Conservation (phyloP, 2,113 vertebrate species). For the Deroptyus accipitrinus region DNA sequence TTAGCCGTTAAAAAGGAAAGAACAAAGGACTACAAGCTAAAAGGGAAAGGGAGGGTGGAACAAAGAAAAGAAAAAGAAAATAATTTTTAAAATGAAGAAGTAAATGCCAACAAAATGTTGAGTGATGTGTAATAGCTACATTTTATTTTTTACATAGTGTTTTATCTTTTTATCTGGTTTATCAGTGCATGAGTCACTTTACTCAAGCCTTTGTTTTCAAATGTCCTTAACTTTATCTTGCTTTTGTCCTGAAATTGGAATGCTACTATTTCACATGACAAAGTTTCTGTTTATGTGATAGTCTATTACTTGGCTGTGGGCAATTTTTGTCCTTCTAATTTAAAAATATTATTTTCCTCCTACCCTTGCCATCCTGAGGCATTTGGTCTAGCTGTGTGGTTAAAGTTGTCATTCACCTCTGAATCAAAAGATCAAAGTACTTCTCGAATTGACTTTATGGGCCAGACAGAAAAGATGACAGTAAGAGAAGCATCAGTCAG, state of each 20-base stretch:
- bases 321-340: conserved; percentile 55
- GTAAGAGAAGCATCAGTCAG: conserved; percentile 8
- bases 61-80: conserved; percentile 13
- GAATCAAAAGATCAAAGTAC: conserved; percentile 42
- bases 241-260: conserved; percentile 51
- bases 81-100: background rate
- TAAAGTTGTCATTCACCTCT: conserved; percentile 48
- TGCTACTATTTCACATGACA: conserved; percentile 26
- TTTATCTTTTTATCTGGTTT: conserved; percentile 50
- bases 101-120: background rate
- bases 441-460: background rate
- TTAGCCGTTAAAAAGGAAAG: conserved; percentile 37
- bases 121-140: background rate
- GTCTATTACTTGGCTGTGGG: conserved; percentile 42
- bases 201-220: conserved; percentile 44
- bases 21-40: conserved; percentile 26
- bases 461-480: conserved; percentile 10
- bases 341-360: conserved; percentile 29
- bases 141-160: background rate
- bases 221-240: conserved; percentile 61
- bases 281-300: conserved; percentile 40
- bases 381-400: conserved; percentile 17
- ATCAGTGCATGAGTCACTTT: conserved; percentile 27
- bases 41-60: background rate
- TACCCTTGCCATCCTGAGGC: conserved; percentile 13